Evolutionary conservation across 2,113 vertebrate species (phyloP), one percentile per base, ranked within the genome.

Genomic region (Campylomormyrus numenius): DNA sequence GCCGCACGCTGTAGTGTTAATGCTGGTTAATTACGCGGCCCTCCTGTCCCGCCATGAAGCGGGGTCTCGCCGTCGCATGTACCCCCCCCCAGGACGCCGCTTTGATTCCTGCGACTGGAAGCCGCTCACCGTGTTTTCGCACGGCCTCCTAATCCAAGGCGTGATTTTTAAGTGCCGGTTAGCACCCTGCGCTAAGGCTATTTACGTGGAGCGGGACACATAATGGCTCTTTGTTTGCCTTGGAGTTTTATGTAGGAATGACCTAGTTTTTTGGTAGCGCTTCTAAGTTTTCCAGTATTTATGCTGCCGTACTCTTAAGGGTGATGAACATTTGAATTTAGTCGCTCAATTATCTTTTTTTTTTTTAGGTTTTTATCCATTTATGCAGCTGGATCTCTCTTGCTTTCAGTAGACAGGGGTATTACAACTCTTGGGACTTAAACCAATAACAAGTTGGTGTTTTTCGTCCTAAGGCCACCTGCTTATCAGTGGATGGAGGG

Each of bases 141-240:
- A 31, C 2, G 74, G 74, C 35, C 35, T 15, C 15, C 13, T 42
- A 80, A 80, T 80, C 74, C 74, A 1, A 80, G 74, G 62, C 62
- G 62, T 80, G 31, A 80, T 80, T 80, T 80, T 80, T 7, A 80
- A 80, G 74, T 42, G 74, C 74, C 31, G 74, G 74, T 80, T 80
- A 80, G 74, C 74, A 80, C 74, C 74, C 35, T 42, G 74, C 35
- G 74, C 74, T 80, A 80, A 80, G 74, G 74, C 31, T 80, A 42
- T 80, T 80, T 80, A 17, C 17, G 74, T 80, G 19, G 35, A 19
- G 35, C 2, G 5, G 35, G 35, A 6, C 35, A 3, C 74, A 39
- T 80, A 80, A 80, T 80, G 74, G 74, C 17, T 80, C 74, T 80
- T 80, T 80, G 74, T 77, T 31, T 80, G 35, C 35, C 74, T 80